Conservation (phyloP, 2,113 vertebrate species). For the Muntiacus reevesi region DNA sequence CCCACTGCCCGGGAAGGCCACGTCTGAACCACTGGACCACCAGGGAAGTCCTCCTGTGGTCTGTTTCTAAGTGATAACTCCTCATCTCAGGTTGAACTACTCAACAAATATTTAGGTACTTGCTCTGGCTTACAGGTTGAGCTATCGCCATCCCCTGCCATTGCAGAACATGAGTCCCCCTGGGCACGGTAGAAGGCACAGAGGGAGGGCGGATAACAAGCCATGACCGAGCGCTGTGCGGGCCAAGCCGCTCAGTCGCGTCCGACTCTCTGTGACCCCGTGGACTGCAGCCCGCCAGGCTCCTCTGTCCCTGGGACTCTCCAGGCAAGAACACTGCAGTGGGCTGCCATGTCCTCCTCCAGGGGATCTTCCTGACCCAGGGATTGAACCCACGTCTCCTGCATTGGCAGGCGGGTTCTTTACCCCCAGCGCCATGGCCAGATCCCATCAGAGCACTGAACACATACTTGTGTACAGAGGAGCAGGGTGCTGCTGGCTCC, state of each 20-base stretch:
- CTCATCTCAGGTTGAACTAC: background rate
- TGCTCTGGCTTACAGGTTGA: background rate
- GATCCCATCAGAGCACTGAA: background rate
- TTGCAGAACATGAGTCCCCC: background rate
- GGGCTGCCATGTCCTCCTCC: background rate
- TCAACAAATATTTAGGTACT: background rate
- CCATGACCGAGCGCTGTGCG: background rate
- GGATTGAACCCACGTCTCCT: background rate
- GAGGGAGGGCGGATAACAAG: background rate
- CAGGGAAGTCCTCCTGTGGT: background rate
- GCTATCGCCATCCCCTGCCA: background rate
- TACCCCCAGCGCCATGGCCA: background rate
- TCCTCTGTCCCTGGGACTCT: background rate
- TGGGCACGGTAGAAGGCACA: background rate
- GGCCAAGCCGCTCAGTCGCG: fast-evolving
- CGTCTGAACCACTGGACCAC: background rate
- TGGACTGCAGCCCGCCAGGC: fast-evolving
- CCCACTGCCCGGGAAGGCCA: background rate
- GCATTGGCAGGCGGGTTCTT: background rate
- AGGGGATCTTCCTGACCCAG: background rate
- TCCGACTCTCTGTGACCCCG: background rate
- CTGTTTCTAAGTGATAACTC: background rate
- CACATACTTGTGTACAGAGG: background rate
- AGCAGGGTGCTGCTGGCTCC: background rate
- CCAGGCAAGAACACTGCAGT: background rate